These are phyloP conservation scores for Stenchaetothrips biformis DNA, from an alignment of 2,888 invertebrate genomes.

Conservation along the genomic window DNA sequence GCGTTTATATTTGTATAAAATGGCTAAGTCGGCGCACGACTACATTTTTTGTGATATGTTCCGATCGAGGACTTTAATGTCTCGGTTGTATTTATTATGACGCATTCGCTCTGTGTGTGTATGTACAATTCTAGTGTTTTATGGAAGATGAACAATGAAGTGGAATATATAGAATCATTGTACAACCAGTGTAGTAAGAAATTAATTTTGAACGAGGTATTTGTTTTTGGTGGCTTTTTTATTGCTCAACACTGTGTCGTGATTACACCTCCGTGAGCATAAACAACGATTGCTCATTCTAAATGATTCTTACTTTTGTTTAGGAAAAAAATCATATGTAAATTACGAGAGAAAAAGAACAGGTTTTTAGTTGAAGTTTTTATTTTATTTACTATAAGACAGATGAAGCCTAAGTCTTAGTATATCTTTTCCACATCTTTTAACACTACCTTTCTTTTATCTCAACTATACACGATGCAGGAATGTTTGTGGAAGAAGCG, in stretches of 20 bases:
- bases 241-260: neutral
- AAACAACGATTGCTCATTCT: neutral
- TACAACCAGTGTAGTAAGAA: too few relatives aligned
- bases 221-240: too few relatives aligned
- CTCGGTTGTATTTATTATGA: too few relatives aligned
- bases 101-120: too few relatives aligned
- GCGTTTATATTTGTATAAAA: too few relatives aligned
- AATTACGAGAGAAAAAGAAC: neutral
- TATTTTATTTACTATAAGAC: slow-evolving; percentile 16
- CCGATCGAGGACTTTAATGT: too few relatives aligned
- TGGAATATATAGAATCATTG: too few relatives aligned
- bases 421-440: neutral
- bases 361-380: neutral
- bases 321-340: neutral
- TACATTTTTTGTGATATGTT: too few relatives aligned
- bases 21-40: too few relatives aligned
- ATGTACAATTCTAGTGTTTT: too few relatives aligned
- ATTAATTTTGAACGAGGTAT: too few relatives aligned
- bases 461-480: neutral
- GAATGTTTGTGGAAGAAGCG: neutral
- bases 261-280: neutral
- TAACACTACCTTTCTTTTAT: neutral
- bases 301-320: neutral
- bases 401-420: slow-evolving; percentile 13
- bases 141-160: too few relatives aligned